Conservation (phyloP, 2,888 invertebrate species). For the Lepidochrysops patricia region DNA sequence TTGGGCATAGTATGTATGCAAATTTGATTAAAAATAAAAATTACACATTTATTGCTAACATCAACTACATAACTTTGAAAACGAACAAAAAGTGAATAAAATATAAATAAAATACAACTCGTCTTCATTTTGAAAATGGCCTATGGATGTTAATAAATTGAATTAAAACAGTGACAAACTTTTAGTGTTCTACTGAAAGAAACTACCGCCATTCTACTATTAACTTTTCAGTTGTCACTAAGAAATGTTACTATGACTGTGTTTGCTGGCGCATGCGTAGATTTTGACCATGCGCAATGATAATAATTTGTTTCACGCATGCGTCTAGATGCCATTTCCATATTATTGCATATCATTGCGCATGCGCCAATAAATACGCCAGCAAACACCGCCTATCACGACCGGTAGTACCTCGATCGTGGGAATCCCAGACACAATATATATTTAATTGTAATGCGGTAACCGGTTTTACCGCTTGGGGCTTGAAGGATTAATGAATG, state of each 20-base stretch:
- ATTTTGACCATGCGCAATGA: too few species aligned
- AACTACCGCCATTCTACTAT: neutral
- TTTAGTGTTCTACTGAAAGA: neutral
- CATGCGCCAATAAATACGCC: too few species aligned
- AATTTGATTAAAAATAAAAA: neutral
- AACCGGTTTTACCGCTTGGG: too few species aligned
- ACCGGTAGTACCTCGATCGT: too few species aligned
- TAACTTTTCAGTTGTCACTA: neutral
- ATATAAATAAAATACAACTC: neutral
- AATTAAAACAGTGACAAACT: neutral
- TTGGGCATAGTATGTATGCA: slow-evolving; percentile 5
- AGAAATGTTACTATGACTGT: neutral
- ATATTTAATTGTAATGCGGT: too few species aligned
- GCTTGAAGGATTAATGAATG: too few species aligned
- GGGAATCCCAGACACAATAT: too few species aligned
- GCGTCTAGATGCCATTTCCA: too few species aligned
- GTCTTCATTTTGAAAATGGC: neutral
- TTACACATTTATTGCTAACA: neutral
- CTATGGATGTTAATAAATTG: neutral
- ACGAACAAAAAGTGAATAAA: neutral
- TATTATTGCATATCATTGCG: too few species aligned
- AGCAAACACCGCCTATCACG: too few species aligned
- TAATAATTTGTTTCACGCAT: too few species aligned
- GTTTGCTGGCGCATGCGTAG: too few species aligned
- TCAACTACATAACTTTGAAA: neutral